These are phyloP conservation scores for Torymus aiolomorphi DNA, from an alignment of 2,888 invertebrate genomes.

Conservation along the genomic window DNA sequence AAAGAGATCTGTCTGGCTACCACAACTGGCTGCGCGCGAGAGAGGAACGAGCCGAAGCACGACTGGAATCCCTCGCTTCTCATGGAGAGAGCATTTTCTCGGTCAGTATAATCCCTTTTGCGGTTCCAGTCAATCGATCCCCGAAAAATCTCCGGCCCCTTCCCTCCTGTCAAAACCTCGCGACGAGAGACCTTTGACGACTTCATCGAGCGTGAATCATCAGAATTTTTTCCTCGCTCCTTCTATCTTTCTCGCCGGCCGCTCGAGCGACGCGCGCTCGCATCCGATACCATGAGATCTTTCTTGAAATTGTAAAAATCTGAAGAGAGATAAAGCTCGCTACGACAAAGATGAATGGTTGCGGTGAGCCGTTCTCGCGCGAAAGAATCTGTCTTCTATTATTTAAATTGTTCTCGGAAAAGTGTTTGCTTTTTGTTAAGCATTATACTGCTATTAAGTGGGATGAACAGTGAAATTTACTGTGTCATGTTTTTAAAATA, in stretches of 20 bases:
- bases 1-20: conserved; percentile 59
- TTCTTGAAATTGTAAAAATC: conserved; percentile 41
- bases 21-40: conserved; percentile 22
- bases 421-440: too few species aligned
- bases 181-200: conserved; percentile 49
- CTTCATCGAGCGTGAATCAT: conserved; percentile 57
- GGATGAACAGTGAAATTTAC: too few species aligned
- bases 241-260: neutral
- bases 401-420: conserved; percentile 40
- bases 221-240: conserved; percentile 32
- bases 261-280: neutral
- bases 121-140: conserved; percentile 47
- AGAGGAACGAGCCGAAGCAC: too few species aligned
- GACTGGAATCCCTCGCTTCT: too few species aligned
- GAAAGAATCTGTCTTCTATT: conserved; percentile 17
- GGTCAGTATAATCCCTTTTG: conserved; percentile 53
- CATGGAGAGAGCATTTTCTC: conserved; percentile 27
- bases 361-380: conserved; percentile 16
- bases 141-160: conserved; percentile 30
- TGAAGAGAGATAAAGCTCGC: conserved; percentile 29
- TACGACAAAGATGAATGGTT: conserved; percentile 46
- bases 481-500: too few species aligned
- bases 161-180: conserved; percentile 50
- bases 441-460: too few species aligned
- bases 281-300: conserved; percentile 37